Base-by-base conservation (phyloP, 2,113 vertebrate species). In the Oreochromis spilurus region DNA sequence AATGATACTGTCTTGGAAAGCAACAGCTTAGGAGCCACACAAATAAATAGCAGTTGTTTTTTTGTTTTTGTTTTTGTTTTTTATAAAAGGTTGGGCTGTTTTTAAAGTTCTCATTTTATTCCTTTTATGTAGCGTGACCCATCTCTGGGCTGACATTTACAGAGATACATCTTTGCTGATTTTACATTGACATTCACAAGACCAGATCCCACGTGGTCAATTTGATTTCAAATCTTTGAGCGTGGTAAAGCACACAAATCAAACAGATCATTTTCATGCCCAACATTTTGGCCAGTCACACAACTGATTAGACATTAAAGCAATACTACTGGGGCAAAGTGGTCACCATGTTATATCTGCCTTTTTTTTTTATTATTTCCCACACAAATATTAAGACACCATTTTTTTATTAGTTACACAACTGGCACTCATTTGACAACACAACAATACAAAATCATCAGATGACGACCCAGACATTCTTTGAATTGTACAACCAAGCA, bases 371-470 rank as follows among this genome's bases (percentile, higher is more conserved):
- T 96, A 36, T 62, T 95, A 95, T 96, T 96, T 95, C 89, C 96
- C 94, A 93, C 84, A 95, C 92, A 90, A 92, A 93, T 95, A 96
- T 92, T 95, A 95, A 96, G 96, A 97, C 96, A 90, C 4, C 14
- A 24, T 70, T 70, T 48, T 70, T 72, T 75, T 75, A 75, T 92
- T 84, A 91, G 87, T 92, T 93, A 96, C 95, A 96, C 90, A 91
- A 94, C 89, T 94, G 94, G 82, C 94, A 96, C 94, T 94, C 95
- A 87, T 95, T 89, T 90, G 93, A 96, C 92, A 94, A 95, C 92
- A 94, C 91, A 93, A 94, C 94, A 81, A 95, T 94, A 95, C 94
- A 94, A 97, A 96, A 95, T 93, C 90, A 95, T 95, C 86, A 93
- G 89, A 92, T 92, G 54, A 91, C 91, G 82, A 95, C 93, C 88